Evolutionary conservation across 2,113 vertebrate species (phyloP).

Genomic region (Amblyornis subalaris): DNA sequence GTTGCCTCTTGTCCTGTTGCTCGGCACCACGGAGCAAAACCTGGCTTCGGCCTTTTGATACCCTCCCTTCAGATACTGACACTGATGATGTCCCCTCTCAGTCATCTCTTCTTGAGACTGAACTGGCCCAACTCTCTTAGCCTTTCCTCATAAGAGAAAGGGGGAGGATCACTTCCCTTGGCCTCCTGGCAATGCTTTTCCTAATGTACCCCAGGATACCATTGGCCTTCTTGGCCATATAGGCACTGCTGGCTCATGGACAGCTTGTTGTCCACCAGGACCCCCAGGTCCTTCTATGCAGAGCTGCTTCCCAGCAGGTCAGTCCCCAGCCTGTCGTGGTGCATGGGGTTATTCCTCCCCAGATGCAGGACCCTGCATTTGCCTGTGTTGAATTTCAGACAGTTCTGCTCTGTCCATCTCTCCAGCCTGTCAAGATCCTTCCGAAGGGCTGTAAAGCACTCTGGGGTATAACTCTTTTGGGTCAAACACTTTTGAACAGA

Average conservation of each 20-base stretch:
- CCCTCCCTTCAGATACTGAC: not conserved
- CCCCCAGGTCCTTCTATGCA: accelerated
- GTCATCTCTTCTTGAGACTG: not conserved
- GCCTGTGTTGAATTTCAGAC: not conserved
- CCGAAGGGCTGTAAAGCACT: not conserved
- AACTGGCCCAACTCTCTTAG: not conserved
- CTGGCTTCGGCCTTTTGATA: not conserved
- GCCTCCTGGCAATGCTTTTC: not conserved
- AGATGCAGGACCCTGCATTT: not conserved
- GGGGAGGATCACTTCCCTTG: not conserved
- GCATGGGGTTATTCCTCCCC: not conserved
- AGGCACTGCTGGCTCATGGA: not conserved
- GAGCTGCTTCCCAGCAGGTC: not conserved
- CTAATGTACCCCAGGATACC: not conserved
- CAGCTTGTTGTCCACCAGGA: not conserved
- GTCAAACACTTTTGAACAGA: not conserved
- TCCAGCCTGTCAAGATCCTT: not conserved
- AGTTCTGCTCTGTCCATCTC: not conserved
- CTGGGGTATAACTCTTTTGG: not conserved
- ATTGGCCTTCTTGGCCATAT: not conserved
- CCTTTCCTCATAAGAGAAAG: not conserved
- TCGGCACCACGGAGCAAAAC: not conserved
- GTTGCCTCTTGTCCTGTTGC: not conserved
- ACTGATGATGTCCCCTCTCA: not conserved
- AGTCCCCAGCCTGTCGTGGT: not conserved